Percentiles rank a stretch among this genome's conserved stretches.
phyloP scores from a whole-genome alignment of 2,113 vertebrate genomes.

The Morone chrysops region DNA sequence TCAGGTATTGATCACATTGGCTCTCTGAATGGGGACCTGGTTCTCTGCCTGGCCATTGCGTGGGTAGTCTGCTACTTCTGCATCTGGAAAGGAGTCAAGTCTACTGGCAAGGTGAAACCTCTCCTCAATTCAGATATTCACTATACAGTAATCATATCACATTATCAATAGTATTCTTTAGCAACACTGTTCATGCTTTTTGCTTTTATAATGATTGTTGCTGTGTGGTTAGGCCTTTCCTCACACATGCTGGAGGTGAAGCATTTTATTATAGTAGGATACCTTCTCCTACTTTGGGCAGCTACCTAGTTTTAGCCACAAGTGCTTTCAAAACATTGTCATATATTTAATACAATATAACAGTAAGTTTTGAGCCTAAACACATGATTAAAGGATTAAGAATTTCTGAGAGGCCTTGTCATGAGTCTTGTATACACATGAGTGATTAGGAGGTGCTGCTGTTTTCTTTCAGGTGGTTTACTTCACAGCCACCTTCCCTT shows the following conservation, averaged over 20 bases:
- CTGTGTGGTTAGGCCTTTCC: not conserved
- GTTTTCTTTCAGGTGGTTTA: constrained; percentile 90
- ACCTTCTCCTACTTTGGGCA: no score
- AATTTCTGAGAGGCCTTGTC: not conserved
- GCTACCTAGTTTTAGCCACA: no score
- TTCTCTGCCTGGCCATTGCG: constrained; percentile 90
- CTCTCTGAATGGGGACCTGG: constrained; percentile 92
- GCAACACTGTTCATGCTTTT: not conserved
- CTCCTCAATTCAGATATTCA: not conserved
- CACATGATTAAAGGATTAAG: no score
- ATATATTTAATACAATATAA: not conserved
- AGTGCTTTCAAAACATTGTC: not conserved
- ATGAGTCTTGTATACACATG: not conserved
- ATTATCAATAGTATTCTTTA: not conserved
- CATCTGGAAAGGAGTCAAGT: constrained; percentile 98
- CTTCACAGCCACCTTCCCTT: constrained; percentile 96
- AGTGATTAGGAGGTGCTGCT: not conserved
- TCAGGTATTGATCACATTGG: constrained; percentile 92
- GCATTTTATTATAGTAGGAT: no score
- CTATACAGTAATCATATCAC: not conserved
- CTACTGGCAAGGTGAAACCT: constrained; percentile 91
- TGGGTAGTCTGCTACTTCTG: constrained; percentile 98
- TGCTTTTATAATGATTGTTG: not conserved
- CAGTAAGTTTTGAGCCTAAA: not conserved
- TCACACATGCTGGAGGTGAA: not conserved